Evolutionary conservation across 2,797 vertebrate species (phyloP), one percentile per base, ranked within the genome.

Genomic region (Rhadinocentrus ornatus): DNA sequence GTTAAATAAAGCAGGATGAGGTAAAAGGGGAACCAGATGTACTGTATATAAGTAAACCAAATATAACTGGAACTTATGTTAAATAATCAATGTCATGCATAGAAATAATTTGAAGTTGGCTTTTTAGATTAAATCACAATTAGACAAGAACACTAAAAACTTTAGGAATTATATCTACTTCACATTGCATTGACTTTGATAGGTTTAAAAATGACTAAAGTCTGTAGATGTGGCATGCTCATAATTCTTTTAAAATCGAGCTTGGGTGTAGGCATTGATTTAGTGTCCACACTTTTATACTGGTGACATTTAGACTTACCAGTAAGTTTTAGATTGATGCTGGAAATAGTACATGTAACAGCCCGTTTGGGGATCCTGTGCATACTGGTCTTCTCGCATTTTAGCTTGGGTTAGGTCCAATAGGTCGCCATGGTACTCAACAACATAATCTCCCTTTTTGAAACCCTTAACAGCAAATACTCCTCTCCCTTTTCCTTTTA

Each of bases 261-360:
- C 26, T 52, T 52, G 50, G 1, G 24, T 8, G 6, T 16, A 54
- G 15, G 7, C 52, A 54, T 16, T 5, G 5, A 27, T 54, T 54
- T 29, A 29, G 26, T 1, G 18, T 31, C 20, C 44, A 46, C 44
- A n/a, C 8, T 2, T 44, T 35, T 1, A 34, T 29, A 58, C 20
- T 13, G 9, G 5, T 41, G 66, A 71, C 15, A 35, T 24, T 35
- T 75, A 0, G 10, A 81, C 96, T 94, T 82, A 99, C 98, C 98
- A 99, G 93, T 97, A 99, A 0, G 95, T 96, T 91, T 97, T 97
- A 78, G 93, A 94, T 78, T 95, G 92, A 86, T 96, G 96, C 88
- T 96, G 96, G 88, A 99, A 99, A 80, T 99, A 99, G 89, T 99
- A 99, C 97, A 99, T 99, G 88, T 98, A 99, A 93, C 98, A 99